These are phyloP conservation scores for Gavia stellata DNA, from an alignment of 2,113 vertebrate genomes.

Conservation along the genomic window DNA sequence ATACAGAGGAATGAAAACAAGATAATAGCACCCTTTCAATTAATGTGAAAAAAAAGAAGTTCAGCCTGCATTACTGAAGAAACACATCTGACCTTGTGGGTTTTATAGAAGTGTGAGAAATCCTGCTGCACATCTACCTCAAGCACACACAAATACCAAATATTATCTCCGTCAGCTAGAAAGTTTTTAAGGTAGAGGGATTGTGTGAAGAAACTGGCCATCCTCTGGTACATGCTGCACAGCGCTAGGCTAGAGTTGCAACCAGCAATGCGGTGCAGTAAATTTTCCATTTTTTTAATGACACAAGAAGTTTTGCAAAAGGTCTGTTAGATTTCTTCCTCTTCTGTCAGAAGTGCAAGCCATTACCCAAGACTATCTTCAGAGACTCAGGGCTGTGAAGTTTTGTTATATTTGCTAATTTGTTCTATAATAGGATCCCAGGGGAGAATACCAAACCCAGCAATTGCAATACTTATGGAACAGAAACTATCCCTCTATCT, in stretches of 20 bases:
- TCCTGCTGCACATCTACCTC: background rate
- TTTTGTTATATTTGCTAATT: conserved; percentile 1
- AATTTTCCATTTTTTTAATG: background rate
- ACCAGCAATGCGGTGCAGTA: background rate
- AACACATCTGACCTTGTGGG: background rate
- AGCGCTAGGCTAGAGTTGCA: background rate
- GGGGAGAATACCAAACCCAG: background rate
- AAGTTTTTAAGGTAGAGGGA: background rate
- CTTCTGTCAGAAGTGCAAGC: background rate
- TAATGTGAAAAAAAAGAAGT: background rate
- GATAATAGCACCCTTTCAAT: background rate
- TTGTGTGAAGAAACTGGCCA: background rate
- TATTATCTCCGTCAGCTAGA: background rate
- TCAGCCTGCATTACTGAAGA: background rate
- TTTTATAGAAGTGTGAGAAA: background rate
- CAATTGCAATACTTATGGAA: background rate
- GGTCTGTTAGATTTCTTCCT: background rate
- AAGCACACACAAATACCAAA: background rate
- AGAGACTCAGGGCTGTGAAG: background rate
- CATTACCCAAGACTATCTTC: background rate
- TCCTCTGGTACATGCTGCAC: background rate
- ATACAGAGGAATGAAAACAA: background rate
- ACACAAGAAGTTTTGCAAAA: background rate
- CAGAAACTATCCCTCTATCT: background rate
- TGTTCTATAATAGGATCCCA: conserved; percentile 3